These are phyloP conservation scores for Potorous gilbertii DNA, from an alignment of 2,797 vertebrate species.

Conservation along the genomic window DNA sequence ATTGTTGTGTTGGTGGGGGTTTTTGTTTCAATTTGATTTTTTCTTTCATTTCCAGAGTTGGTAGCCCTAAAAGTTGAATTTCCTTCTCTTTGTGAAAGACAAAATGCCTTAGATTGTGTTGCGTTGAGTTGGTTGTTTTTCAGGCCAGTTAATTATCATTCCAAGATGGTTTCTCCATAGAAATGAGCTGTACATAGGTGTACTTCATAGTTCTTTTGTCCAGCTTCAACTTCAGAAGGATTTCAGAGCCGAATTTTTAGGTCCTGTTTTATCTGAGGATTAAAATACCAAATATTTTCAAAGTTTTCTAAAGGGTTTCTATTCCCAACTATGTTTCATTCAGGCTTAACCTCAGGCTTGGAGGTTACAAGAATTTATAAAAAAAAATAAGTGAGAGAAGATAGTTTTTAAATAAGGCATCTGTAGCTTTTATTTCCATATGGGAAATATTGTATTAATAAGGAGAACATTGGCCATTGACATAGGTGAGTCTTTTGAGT, in stretches of 20 bases:
- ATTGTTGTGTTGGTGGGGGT: not conserved
- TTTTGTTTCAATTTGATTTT: not conserved
- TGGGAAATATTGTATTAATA: not conserved
- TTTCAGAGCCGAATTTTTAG: conserved; percentile 3
- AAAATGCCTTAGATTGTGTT: conserved; percentile 2
- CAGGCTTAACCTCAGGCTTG: not conserved
- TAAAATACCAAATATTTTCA: not conserved
- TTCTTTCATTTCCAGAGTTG: not conserved
- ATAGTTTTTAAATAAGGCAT: not conserved
- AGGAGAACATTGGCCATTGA: not conserved
- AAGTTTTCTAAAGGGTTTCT: not conserved
- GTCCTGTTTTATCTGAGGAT: not conserved
- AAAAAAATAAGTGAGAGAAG: not conserved
- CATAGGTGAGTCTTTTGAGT: not conserved
- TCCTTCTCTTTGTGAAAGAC: not conserved
- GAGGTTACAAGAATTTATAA: not conserved
- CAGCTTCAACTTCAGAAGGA: not conserved
- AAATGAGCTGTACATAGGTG: not conserved
- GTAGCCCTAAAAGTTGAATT: not conserved
- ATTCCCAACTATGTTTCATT: not conserved
- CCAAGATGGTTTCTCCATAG: not conserved
- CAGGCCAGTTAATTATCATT: not conserved
- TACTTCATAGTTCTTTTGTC: not conserved
- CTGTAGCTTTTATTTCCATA: not conserved
- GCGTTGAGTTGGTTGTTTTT: not conserved